These are phyloP conservation scores for Agelastica alni DNA, from an alignment of 2,888 invertebrate genomes.

Conservation along the genomic window DNA sequence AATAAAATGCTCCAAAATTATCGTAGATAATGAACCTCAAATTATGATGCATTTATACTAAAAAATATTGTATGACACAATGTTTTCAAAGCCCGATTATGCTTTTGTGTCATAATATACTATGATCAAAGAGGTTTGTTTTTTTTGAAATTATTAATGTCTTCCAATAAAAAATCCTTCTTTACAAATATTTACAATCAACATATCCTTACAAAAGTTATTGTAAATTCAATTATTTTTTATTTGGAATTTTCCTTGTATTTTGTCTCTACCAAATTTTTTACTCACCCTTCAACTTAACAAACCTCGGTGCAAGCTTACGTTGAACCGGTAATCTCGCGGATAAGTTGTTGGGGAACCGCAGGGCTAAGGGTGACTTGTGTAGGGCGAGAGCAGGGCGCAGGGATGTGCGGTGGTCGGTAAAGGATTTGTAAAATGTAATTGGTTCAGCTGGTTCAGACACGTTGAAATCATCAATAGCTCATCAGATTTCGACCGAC, in stretches of 20 bases:
- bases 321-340: constrained; percentile 39
- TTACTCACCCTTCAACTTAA: neutral
- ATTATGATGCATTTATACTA: too few species aligned
- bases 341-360: constrained; percentile 40
- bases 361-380: constrained; percentile 37
- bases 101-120: too few species aligned
- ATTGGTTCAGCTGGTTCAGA: constrained; percentile 69
- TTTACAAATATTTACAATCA: too few species aligned
- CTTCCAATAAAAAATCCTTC: too few species aligned
- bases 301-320: constrained; percentile 25
- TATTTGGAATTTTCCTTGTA: neutral
- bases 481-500: constrained; percentile 57
- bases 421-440: constrained; percentile 60
- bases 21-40: too few species aligned
- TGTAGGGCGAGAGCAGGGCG: constrained; percentile 5
- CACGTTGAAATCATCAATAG: constrained; percentile 66
- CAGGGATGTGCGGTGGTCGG: constrained; percentile 32
- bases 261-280: neutral
- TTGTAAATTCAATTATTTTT: too few species aligned
- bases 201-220: too few species aligned
- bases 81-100: too few species aligned
- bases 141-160: too few species aligned
- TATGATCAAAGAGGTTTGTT: too few species aligned
- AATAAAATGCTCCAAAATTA: too few species aligned
- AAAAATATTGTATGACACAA: too few species aligned